Evolutionary conservation across 2,888 invertebrate species (phyloP), one percentile per base, ranked within the genome.

Genomic region (Leptothorax acervorum): DNA sequence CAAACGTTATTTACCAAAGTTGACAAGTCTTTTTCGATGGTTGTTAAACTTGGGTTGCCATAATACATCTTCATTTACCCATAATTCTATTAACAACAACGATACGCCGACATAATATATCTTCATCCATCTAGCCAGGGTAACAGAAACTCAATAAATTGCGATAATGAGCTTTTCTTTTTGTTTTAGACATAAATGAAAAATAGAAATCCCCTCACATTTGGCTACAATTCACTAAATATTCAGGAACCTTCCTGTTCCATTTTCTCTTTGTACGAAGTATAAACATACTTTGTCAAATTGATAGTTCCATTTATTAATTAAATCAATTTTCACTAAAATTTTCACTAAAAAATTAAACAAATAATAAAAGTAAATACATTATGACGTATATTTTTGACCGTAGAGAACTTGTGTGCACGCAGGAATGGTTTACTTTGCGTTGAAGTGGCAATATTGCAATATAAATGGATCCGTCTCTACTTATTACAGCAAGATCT

Each of bases 401-500:
- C 2, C 9, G 8, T n/a, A 23, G 60, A 28, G 45, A 74, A 9
- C 66, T 66, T 45, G n/a, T 6, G n/a, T n/a, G 31, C n/a, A 35
- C 15, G 15, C 4, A n/a, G 6, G 15, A 62, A 45, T 5, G n/a
- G 4, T 48, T 73, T 35, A 48, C n/a, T 75, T 62, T 48, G 23
- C 5, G 1, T 66, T 68, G 5, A 73, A 74, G 6, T 35, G 9
- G n/a, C 5, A 31, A 73, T 51, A 51, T n/a, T 15, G 11, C 60
- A 74, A 62, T 66, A 28, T 6, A 18, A 51, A 62, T 39, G 53
- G 35, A 4, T 28, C 3, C n/a, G 15, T 28, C 62, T 63, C 4
- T 62, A 55, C 3, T 53, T 31, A 76, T 89, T 86, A 2, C 95
- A 98, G 97, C 97, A 97, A 74, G 99, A 99, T 94, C 96, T 99